These are phyloP conservation scores for Nothocercus nigrocapillus DNA, from an alignment of 2,113 vertebrate genomes.

Conservation along the genomic window DNA sequence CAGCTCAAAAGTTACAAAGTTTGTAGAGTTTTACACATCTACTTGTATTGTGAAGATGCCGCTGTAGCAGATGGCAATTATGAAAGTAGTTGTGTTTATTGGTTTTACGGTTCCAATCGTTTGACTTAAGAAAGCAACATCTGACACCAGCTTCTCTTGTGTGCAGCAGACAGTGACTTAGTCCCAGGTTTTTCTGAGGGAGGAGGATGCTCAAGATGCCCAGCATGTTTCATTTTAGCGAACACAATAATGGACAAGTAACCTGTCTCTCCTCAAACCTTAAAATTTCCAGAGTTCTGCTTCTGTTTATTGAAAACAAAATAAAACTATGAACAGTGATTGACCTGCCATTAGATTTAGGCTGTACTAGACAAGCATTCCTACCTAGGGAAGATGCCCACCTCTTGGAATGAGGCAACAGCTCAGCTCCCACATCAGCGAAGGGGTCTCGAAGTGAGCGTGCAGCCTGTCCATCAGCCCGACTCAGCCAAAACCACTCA, in stretches of 20 bases:
- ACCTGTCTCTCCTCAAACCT: background rate
- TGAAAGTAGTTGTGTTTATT: fast-evolving
- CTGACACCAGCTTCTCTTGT: background rate
- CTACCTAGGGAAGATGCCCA: fast-evolving
- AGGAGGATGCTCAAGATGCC: background rate
- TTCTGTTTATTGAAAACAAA: background rate
- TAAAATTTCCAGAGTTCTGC: too few species aligned
- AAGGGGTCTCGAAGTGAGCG: fast-evolving
- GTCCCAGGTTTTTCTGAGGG: background rate
- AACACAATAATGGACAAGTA: background rate
- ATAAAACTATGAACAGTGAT: background rate
- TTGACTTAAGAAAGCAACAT: background rate
- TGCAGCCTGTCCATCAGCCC: fast-evolving
- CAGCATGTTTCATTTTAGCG: background rate
- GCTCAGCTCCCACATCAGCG: background rate
- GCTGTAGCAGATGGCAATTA: fast-evolving
- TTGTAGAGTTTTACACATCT: background rate
- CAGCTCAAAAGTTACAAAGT: fast-evolving
- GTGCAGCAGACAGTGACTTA: background rate
- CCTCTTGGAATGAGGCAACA: background rate
- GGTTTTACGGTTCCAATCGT: background rate
- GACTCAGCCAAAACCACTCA: background rate
- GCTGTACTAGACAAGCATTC: fast-evolving
- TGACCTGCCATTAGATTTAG: too few species aligned
- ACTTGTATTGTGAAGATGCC: fast-evolving